phyloP scores from a whole-genome alignment of 2,888 invertebrate species.

The Daptonema setosum region DNA sequence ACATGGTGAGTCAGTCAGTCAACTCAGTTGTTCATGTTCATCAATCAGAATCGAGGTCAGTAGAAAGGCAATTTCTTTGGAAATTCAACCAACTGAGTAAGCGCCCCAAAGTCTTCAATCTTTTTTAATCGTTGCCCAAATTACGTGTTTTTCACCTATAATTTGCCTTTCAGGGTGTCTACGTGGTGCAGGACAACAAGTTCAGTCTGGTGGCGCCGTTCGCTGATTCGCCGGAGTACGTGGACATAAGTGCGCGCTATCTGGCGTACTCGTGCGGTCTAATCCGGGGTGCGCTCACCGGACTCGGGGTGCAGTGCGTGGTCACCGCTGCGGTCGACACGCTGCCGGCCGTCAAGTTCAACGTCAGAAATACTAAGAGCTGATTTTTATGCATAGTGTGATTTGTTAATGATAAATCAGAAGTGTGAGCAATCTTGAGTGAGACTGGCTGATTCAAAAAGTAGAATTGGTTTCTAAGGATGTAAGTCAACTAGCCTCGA shows the following conservation, averaged over 20 bases:
- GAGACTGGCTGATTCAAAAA: too few species aligned
- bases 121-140: too few species aligned
- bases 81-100: too few species aligned
- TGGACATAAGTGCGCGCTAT: slow-evolving; percentile 40
- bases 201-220: slow-evolving; percentile 72
- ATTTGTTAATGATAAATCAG: background rate
- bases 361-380: slow-evolving; percentile 13
- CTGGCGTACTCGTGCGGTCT: slow-evolving; percentile 84
- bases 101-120: too few species aligned
- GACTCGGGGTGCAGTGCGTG: slow-evolving; percentile 58
- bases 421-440: too few species aligned
- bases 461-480: too few species aligned
- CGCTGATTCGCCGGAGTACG: slow-evolving; percentile 65
- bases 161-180: slow-evolving; percentile 54
- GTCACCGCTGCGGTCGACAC: slow-evolving; percentile 49
- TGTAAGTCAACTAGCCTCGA: too few species aligned
- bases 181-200: slow-evolving; percentile 83
- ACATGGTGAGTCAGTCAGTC: too few species aligned
- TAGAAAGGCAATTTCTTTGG: too few species aligned
- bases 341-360: slow-evolving; percentile 23
- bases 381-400: background rate
- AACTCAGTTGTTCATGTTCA: too few species aligned
- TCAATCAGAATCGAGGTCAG: too few species aligned
- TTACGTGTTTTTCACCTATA: too few species aligned
- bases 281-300: slow-evolving; percentile 75